These are phyloP conservation scores for Spongia lamella DNA, from an alignment of 37 sponge, comb jelly and placozoan species.

Conservation along the genomic window DNA sequence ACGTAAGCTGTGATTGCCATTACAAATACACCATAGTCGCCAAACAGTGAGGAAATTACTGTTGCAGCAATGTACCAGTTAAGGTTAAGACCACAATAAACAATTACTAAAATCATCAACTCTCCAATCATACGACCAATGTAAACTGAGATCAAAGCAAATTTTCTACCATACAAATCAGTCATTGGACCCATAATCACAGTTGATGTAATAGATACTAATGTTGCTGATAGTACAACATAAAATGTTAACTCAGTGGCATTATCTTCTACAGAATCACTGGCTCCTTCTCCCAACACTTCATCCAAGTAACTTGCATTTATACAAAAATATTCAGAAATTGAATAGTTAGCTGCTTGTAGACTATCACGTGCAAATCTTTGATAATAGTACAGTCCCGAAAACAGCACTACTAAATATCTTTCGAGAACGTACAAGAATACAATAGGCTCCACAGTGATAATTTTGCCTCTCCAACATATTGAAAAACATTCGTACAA, in stretches of 20 bases:
- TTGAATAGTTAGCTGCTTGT: too few relatives aligned
- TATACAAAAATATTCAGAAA: too few relatives aligned
- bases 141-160: constrained; percentile 1
- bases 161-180: constrained; percentile 10
- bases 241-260: constrained; percentile 11
- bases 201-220: background rate
- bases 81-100: constrained; percentile 2
- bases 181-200: constrained; percentile 17
- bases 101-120: background rate
- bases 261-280: constrained; percentile 13
- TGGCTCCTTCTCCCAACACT: too few relatives aligned
- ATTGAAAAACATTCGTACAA: too few relatives aligned
- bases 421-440: constrained; percentile 10
- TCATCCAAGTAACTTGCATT: too few relatives aligned
- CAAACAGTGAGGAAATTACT: background rate
- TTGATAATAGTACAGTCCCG: constrained; percentile 22
- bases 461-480: background rate
- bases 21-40: constrained; percentile 4
- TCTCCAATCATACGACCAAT: background rate
- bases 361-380: background rate
- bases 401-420: constrained; percentile 4
- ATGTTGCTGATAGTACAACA: background rate
- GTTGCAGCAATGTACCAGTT: background rate
- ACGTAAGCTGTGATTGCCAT: constrained; percentile 15
- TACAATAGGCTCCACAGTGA: constrained; percentile 12